phyloP scores from a whole-genome alignment of 2,888 invertebrate genomes.

The Pyrrhia umbra region DNA sequence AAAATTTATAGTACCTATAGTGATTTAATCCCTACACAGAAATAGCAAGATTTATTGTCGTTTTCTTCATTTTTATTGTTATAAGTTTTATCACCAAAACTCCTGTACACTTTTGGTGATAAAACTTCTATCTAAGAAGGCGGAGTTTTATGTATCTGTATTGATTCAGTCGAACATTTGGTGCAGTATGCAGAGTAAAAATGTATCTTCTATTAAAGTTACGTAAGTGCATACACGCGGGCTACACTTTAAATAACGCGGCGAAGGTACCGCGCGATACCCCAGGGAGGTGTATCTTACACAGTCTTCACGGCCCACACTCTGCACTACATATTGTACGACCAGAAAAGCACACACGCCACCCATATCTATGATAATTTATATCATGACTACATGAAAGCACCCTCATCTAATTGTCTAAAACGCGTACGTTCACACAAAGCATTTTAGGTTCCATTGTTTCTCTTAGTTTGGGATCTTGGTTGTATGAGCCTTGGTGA shows the following conservation, averaged over 20 bases:
- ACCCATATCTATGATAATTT: slow-evolving; percentile 31
- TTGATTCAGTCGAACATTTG: slow-evolving; percentile 17
- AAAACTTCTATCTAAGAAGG: no score
- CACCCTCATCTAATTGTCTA: slow-evolving; percentile 49
- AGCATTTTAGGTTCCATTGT: slow-evolving; percentile 54
- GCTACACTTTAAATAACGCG: slow-evolving; percentile 57
- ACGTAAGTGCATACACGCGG: slow-evolving; percentile 27
- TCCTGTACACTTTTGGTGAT: no score
- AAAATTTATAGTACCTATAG: no score
- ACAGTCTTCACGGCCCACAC: slow-evolving; percentile 61
- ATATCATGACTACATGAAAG: slow-evolving; percentile 18
- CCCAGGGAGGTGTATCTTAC: slow-evolving; percentile 64
- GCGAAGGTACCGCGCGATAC: slow-evolving; percentile 47
- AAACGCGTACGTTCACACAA: slow-evolving; percentile 42
- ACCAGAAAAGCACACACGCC: slow-evolving; percentile 47
- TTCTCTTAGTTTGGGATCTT: slow-evolving; percentile 28
- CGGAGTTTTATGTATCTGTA: no score
- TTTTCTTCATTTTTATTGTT: no score
- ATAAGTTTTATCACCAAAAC: no score
- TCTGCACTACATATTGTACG: slow-evolving; percentile 48
- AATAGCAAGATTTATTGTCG: no score
- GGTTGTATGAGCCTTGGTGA: slow-evolving; percentile 9
- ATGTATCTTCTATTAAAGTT: slow-evolving; percentile 21
- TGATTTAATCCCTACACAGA: no score
- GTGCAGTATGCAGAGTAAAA: slow-evolving; percentile 14